Base-by-base conservation (phyloP, 2,113 vertebrate species). In the Plecturocebus donacophilus region DNA sequence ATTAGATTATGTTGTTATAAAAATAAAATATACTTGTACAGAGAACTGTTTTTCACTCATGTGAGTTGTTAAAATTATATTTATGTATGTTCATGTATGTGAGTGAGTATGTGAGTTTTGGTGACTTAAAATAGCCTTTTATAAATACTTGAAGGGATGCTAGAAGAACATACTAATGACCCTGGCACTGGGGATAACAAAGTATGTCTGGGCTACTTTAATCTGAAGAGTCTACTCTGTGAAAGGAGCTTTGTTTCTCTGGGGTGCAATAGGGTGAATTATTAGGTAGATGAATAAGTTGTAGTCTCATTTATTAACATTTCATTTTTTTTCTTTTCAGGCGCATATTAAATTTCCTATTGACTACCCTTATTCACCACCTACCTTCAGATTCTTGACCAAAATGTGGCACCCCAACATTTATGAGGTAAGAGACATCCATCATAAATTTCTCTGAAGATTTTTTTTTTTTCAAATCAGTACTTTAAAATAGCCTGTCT, bases 401-500 rank as follows among this genome's bases (percentile, higher is more conserved):
- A 99, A 99, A 99, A 99, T 99, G 99, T 99, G 99, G 99, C 99
- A 99, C 90, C 99, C 99, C 96, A 99, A 99, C 98, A 99, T 99
- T 98, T 99, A 99, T 96, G 99, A 99, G 99, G 99, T 99, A 99
- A 99, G 98, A 95, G 40, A 92, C 12, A 8, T 88, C 73, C 76
- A 54, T 90, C 21, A 92, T 93, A 96, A 96, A 75, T 87, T 96
- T 96, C 35, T 96, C 35, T 96, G 66, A 61, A 95, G 61, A 52
- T 91, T 86, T 75, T 21, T 73, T 95, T 95, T 97, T 96, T 83
- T 96, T 75, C 45, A 80, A 61, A 76, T 84, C 10, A 93, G 8
- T 89, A 93, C 40, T 95, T 83, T 94, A 76, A 87, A 95, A 52
- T 84, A 68, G n/a, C 45, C 32, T 82, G 5, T 95, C 16, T 83